These are phyloP conservation scores for Laticauda laticaudata DNA, from an alignment of 2,113 vertebrate species.

Conservation along the genomic window DNA sequence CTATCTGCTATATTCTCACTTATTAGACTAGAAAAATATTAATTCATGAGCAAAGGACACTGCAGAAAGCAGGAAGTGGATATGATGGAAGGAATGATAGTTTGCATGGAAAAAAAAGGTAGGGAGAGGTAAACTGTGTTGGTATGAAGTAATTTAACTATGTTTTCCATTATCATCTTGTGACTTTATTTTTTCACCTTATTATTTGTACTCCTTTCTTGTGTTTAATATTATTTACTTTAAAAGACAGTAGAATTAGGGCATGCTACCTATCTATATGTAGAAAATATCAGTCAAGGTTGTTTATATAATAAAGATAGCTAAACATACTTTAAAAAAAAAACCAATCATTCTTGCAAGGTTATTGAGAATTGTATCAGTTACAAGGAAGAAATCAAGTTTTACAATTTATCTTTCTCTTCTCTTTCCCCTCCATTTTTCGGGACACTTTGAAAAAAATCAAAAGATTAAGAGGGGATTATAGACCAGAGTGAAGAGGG, in stretches of 20 bases:
- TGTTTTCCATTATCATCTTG: not conserved
- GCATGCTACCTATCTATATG: not conserved
- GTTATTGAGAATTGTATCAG: not conserved
- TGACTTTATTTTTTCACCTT: not conserved
- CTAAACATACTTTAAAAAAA: not conserved
- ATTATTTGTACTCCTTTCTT: not conserved
- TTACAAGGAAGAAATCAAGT: not conserved
- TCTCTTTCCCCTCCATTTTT: not conserved
- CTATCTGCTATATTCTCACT: not conserved
- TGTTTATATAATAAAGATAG: not conserved
- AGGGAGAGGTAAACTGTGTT: not conserved
- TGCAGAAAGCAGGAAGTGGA: not conserved
- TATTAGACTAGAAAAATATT: not conserved
- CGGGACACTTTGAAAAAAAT: not conserved
- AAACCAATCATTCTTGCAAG: not conserved
- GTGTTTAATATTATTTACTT: not conserved
- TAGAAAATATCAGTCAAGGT: not conserved
- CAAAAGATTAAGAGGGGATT: not conserved
- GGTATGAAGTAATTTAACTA: not conserved
- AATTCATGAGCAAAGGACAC: not conserved
- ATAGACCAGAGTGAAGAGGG: not conserved
- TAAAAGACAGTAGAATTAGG: not conserved
- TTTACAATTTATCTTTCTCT: not conserved
- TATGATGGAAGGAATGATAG: not conserved
- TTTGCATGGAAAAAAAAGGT: not conserved